phyloP scores from a whole-genome alignment of 2,797 vertebrate species.

The Pampus argenteus region DNA sequence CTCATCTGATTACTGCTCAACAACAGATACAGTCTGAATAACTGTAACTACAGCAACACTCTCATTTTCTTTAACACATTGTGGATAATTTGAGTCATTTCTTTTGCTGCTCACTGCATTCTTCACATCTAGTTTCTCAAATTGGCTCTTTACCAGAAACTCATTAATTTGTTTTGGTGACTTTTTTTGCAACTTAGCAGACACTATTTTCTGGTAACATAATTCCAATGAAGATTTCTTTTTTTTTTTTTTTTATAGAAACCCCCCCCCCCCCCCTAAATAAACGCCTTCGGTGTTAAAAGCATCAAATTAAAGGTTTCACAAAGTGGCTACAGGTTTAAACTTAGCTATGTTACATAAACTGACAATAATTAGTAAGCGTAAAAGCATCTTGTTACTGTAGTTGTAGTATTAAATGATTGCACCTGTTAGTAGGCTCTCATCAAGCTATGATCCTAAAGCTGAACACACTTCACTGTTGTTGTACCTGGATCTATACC shows the following conservation, averaged over 20 bases:
- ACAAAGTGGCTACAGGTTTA: neutral
- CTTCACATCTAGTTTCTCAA: neutral
- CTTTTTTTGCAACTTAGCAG: constrained; percentile 10
- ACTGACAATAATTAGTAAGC: neutral
- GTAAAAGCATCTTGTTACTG: neutral
- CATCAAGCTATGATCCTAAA: neutral
- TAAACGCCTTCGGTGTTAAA: neutral
- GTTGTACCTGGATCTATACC: neutral
- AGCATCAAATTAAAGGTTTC: neutral
- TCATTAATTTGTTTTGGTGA: constrained; percentile 30
- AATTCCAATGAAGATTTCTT: neutral
- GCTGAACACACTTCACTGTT: neutral
- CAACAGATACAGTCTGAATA: constrained; percentile 28
- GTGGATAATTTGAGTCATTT: neutral
- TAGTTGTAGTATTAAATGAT: neutral
- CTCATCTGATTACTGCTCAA: constrained; percentile 44
- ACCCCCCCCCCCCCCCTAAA: too few relatives aligned
- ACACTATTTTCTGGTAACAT: constrained; percentile 5
- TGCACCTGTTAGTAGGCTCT: neutral
- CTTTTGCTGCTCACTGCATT: neutral
- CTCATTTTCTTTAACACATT: constrained; percentile 1
- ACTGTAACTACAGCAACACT: constrained; percentile 14
- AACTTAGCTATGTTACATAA: neutral
- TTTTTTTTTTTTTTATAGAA: neutral
- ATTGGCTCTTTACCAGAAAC: constrained; percentile 9